A percentile compares a stretch with the other conserved stretches of the same genome.
Conservation (phyloP, 2,888 invertebrate genomes). For the Orchesella flavescens region DNA sequence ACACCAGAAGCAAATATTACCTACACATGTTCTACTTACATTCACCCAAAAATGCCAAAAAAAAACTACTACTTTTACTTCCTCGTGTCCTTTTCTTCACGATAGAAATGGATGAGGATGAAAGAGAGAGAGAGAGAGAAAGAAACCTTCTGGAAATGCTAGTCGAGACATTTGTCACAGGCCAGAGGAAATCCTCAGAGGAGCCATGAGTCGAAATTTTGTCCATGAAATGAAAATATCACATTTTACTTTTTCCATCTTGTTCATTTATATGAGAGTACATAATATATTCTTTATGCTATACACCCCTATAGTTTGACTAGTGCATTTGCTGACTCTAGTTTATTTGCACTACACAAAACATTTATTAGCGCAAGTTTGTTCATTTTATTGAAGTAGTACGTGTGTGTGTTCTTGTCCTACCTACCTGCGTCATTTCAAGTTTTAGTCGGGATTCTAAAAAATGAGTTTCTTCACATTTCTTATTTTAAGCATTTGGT, state of each 20-base stretch:
- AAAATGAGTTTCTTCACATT: too few species aligned
- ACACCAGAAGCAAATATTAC: constrained; percentile 21
- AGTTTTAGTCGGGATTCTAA: too few species aligned
- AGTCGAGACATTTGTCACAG: constrained; percentile 58
- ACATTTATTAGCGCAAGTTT: background rate
- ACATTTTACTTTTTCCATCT: constrained; percentile 62
- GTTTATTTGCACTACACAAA: constrained; percentile 9
- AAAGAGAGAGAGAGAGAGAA: too few species aligned
- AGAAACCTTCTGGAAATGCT: constrained; percentile 52
- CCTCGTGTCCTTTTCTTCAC: constrained; percentile 16
- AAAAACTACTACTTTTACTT: constrained; percentile 14
- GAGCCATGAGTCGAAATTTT: constrained; percentile 71
- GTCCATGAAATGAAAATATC: constrained; percentile 71
- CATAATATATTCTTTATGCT: too few species aligned
- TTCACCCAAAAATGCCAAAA: constrained; percentile 37
- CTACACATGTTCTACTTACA: constrained; percentile 2
- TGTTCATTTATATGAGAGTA: constrained; percentile 2
- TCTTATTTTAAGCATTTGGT: too few species aligned
- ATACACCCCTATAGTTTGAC: too few species aligned
- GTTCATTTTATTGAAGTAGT: background rate
- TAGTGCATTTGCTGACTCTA: constrained; percentile 30
- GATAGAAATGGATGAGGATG: constrained; percentile 4
- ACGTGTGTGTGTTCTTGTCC: constrained; percentile 7
- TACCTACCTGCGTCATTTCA: constrained; percentile 19
- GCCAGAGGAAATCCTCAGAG: constrained; percentile 61